Evolutionary conservation across 2,797 vertebrate species (phyloP), one percentile per base, ranked within the genome.

Genomic region (Chrosomus eos): DNA sequence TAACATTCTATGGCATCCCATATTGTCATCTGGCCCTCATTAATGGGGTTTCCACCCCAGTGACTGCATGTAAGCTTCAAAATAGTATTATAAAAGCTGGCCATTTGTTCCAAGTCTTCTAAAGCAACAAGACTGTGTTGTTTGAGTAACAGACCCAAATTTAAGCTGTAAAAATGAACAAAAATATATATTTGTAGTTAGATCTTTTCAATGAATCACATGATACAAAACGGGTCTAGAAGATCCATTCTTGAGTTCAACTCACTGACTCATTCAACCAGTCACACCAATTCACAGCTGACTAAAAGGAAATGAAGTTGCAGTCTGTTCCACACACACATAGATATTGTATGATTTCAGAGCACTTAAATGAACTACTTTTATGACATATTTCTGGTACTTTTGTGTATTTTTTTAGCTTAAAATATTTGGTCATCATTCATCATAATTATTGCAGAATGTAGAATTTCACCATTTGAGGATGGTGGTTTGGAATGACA

Each of bases 21-120:
- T 80, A 51, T n/a, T 67, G 62, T 31, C 64, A 84, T 74, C 51
- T 36, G 38, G 83, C 48, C 26, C 48, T 64, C 73, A 82, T 87
- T 13, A 28, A 18, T 73, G 43, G 74, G 64, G 73, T 89, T 81
- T 67, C 71, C 23, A 45, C 19, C 38, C 43, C 23, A 51, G 40
- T 40, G 26, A 43, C 48, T 55, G 31, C 43, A 19, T 14, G 13
- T 14, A 36, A 21, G 73, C 21, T 31, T 40, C 7, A 33, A 60
- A 74, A 55, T 55, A 18, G 31, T 73, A 26, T 18, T 23, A 40
- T 40, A 62, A 60, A 77, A 28, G n/a, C 11, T 5, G 7, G 26
- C 55, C 36, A 43, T 28, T 11, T 43, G 10, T 62, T 77, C 4
- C 23, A 26, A 43, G 36, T 60, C 8, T 62, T 62, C 36, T 28